Evolutionary conservation across 2,888 invertebrate genomes (phyloP).

Genomic region (Meliscaeva auricollis): DNA sequence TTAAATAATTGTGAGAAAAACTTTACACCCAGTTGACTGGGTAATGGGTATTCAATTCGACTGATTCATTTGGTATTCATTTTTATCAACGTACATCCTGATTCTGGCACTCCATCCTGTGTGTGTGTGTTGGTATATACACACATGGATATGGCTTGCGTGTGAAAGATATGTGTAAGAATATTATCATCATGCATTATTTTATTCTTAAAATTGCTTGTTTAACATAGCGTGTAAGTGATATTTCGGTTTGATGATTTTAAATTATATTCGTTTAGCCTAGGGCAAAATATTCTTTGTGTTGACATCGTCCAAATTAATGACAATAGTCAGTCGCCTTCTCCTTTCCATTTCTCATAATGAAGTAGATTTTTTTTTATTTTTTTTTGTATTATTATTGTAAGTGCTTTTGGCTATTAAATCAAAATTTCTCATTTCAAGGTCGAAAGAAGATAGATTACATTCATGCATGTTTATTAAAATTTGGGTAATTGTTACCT

Average conservation of each 20-base stretch:
- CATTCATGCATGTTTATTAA: too few species aligned
- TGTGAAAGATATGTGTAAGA: conserved; percentile 8
- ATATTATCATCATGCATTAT: conserved; percentile 16
- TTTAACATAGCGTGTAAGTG: conserved; percentile 53
- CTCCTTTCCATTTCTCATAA: background rate
- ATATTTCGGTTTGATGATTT: conserved; percentile 50
- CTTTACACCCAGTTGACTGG: conserved; percentile 49
- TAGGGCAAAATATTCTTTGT: conserved; percentile 1
- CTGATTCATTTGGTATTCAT: conserved; percentile 54
- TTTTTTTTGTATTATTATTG: background rate
- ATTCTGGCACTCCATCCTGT: conserved; percentile 47
- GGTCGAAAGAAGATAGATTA: background rate
- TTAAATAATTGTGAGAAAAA: conserved; percentile 55
- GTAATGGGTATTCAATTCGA: conserved; percentile 56
- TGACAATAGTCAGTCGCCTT: background rate
- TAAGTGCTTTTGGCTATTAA: conserved; percentile 3
- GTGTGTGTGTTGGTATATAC: background rate
- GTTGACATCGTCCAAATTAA: conserved; percentile 4
- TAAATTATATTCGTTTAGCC: conserved; percentile 35
- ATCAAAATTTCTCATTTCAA: background rate
- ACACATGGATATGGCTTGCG: background rate
- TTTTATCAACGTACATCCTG: conserved; percentile 47
- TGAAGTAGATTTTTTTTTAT: background rate
- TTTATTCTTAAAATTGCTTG: conserved; percentile 57
- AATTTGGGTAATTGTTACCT: too few species aligned